These are phyloP conservation scores for Marisa cornuarietis DNA, from an alignment of 1,140 invertebrate genomes.

Conservation along the genomic window DNA sequence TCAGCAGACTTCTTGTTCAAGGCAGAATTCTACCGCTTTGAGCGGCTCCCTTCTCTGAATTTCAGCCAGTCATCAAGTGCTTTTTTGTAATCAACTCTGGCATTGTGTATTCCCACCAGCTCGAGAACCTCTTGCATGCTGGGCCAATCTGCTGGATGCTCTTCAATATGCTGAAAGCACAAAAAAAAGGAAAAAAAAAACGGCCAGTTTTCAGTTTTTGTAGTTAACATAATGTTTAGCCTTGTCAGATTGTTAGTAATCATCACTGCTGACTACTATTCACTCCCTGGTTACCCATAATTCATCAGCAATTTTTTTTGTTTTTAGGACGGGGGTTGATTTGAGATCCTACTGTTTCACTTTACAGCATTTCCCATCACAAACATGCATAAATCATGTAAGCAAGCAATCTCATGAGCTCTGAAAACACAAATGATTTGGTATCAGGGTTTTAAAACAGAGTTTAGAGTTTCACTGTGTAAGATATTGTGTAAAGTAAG, in stretches of 20 bases:
- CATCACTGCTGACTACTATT: not conserved
- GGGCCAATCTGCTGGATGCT: constrained; percentile 36
- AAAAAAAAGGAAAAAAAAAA: not conserved
- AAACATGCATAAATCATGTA: too few relatives aligned
- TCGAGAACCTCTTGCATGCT: constrained; percentile 28
- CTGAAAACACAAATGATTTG: too few relatives aligned
- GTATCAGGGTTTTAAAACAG: too few relatives aligned
- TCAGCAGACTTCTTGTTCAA: not conserved
- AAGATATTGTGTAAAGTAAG: too few relatives aligned
- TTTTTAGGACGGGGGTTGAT: not conserved
- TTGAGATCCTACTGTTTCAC: not conserved
- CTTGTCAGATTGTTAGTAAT: not conserved
- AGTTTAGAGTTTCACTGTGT: too few relatives aligned
- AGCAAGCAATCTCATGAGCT: too few relatives aligned
- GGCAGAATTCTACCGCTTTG: not conserved
- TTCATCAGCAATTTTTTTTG: not conserved
- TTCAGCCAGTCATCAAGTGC: constrained; percentile 32
- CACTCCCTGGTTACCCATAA: not conserved
- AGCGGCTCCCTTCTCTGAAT: constrained; percentile 19
- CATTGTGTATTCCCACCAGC: constrained; percentile 28
- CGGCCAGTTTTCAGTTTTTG: not conserved
- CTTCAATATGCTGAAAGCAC: constrained; percentile 28
- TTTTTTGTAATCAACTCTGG: constrained; percentile 26
- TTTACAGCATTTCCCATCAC: too few relatives aligned
- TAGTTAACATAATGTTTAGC: not conserved